These are phyloP conservation scores for Nasonia giraulti DNA, from an alignment of 1,140 invertebrate species.

Conservation along the genomic window DNA sequence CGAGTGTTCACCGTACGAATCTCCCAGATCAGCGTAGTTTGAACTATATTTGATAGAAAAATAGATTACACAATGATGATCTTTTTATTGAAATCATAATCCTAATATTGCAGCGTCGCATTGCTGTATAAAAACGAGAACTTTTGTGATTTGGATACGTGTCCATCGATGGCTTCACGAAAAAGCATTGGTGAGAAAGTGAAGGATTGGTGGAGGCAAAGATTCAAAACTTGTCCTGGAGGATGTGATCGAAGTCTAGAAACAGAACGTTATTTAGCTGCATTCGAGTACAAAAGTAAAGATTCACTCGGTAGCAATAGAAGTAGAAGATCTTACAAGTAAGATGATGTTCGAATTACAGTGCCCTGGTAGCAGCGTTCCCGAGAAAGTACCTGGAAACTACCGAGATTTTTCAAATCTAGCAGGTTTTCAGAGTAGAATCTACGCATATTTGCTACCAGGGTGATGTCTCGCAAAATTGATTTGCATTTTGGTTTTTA, in stretches of 20 bases:
- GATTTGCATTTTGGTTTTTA: background rate
- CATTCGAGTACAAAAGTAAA: constrained; percentile 59
- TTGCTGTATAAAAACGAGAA: constrained; percentile 61
- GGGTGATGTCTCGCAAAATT: background rate
- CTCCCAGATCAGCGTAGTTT: constrained; percentile 54
- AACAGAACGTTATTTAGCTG: constrained; percentile 59
- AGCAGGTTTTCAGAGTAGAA: too few relatives aligned
- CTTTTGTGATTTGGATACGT: constrained; percentile 56
- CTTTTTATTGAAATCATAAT: background rate
- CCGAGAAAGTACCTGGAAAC: too few relatives aligned
- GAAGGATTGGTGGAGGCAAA: constrained; percentile 57
- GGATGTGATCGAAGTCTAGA: constrained; percentile 49
- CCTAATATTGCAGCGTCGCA: constrained; percentile 52
- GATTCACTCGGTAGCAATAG: constrained; percentile 51
- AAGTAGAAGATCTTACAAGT: constrained; percentile 57
- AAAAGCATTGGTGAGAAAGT: constrained; percentile 50
- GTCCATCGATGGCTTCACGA: constrained; percentile 24
- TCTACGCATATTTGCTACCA: too few relatives aligned
- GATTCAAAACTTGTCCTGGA: constrained; percentile 54
- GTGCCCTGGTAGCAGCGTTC: too few relatives aligned
- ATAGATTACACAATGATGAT: background rate
- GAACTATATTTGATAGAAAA: background rate
- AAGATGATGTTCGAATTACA: constrained; percentile 10
- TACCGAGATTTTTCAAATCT: too few relatives aligned
- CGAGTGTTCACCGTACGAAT: constrained; percentile 53